Evolutionary conservation across 1,140 invertebrate genomes (phyloP).

Genomic region (Micrasema longulum): DNA sequence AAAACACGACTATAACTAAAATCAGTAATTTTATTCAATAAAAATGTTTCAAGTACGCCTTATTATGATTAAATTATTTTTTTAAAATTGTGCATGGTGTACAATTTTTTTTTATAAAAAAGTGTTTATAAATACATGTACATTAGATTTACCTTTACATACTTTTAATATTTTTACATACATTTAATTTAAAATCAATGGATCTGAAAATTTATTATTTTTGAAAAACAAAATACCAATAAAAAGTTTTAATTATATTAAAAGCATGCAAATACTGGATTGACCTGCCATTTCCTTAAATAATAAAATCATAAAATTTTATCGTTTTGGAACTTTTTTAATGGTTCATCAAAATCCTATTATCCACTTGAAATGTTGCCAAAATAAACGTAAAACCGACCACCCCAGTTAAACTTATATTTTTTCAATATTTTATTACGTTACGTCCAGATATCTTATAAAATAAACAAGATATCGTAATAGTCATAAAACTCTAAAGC

Average conservation of each 20-base stretch:
- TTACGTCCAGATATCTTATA: not conserved
- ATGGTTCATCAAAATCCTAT: not conserved
- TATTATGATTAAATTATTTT: too few relatives aligned
- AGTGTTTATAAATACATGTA: too few relatives aligned
- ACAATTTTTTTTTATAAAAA: too few relatives aligned
- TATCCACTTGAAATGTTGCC: not conserved
- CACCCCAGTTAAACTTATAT: not conserved
- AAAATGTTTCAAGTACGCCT: too few relatives aligned
- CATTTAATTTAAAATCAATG: too few relatives aligned
- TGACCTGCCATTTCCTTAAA: not conserved
- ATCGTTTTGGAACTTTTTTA: not conserved
- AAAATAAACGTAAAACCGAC: conserved; percentile 8
- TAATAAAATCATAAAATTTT: not conserved
- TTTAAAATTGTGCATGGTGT: too few relatives aligned
- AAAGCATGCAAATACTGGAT: not conserved
- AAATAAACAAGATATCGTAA: conserved; percentile 13
- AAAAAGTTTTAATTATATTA: not conserved
- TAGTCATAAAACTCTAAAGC: conserved; percentile 16
- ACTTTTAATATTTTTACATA: too few relatives aligned
- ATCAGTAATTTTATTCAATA: too few relatives aligned
- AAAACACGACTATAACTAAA: too few relatives aligned
- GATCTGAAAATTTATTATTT: not conserved
- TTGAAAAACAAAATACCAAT: not conserved
- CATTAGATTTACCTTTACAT: too few relatives aligned
- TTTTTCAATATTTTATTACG: not conserved